These are phyloP conservation scores for Lepus timidus DNA, from an alignment of 2,113 vertebrate species.

Conservation along the genomic window DNA sequence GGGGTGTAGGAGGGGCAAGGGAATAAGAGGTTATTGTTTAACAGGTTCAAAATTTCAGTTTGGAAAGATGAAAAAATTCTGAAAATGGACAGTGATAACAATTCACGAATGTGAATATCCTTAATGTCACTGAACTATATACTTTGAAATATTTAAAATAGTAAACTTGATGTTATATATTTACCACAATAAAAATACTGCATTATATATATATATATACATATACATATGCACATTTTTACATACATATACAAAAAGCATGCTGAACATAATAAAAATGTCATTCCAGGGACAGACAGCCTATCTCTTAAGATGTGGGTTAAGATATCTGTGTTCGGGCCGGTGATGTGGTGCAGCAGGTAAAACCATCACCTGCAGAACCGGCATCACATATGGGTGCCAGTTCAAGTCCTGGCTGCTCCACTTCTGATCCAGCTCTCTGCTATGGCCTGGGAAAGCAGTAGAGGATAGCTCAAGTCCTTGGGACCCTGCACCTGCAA, in stretches of 20 bases:
- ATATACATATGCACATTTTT: neutral
- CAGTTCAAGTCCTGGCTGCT: too few relatives aligned
- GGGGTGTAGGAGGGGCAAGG: fast-evolving
- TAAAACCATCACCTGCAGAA: too few relatives aligned
- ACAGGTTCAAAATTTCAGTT: neutral
- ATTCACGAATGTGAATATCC: neutral
- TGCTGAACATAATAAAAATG: neutral
- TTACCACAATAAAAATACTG: neutral
- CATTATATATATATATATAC: neutral
- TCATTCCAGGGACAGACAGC: neutral
- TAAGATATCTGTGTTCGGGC: too few relatives aligned
- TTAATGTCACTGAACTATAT: neutral
- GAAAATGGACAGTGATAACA: neutral
- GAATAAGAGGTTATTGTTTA: neutral
- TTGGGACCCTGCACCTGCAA: too few relatives aligned
- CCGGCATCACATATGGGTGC: too few relatives aligned
- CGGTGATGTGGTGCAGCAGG: too few relatives aligned
- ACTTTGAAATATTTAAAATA: neutral
- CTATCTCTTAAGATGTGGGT: too few relatives aligned
- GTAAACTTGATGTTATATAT: neutral
- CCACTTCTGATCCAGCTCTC: too few relatives aligned
- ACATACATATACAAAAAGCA: neutral
- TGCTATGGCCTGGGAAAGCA: too few relatives aligned
- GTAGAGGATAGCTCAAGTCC: too few relatives aligned
- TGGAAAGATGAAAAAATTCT: neutral